Evolutionary conservation across 1,140 invertebrate genomes (phyloP).

Genomic region (Scaptodrosophila lebanonensis): DNA sequence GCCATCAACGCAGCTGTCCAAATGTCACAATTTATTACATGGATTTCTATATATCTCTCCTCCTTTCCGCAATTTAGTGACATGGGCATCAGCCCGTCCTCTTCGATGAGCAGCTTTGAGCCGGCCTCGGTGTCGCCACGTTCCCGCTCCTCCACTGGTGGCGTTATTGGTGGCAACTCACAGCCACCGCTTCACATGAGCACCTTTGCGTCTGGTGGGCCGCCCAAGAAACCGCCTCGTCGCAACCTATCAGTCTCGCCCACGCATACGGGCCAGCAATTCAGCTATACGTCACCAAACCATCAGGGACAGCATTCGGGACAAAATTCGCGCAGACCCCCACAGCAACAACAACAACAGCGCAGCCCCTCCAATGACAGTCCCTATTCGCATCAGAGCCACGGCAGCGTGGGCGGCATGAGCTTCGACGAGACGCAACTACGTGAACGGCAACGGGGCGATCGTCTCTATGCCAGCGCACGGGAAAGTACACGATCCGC

Average conservation of each 20-base stretch:
- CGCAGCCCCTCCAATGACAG: conserved; percentile 60
- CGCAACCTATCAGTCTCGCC: conserved; percentile 91
- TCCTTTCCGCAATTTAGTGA: conserved; percentile 33
- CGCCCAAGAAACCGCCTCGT: conserved; percentile 91
- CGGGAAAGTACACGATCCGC: conserved; percentile 63
- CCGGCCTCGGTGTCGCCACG: conserved; percentile 76
- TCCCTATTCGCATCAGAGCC: conserved; percentile 67
- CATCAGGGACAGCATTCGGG: conserved; percentile 46
- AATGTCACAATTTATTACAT: conserved; percentile 2
- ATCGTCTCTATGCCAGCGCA: conserved; percentile 66
- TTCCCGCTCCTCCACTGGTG: conserved; percentile 67
- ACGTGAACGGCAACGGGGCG: conserved; percentile 55
- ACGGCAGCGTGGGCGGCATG: conserved; percentile 69
- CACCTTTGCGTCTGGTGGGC: conserved; percentile 81
- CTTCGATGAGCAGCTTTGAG: conserved; percentile 76
- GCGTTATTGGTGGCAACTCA: conserved; percentile 29
- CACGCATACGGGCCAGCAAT: conserved; percentile 59
- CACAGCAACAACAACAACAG: conserved; percentile 21
- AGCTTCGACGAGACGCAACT: conserved; percentile 70
- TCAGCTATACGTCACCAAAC: conserved; percentile 65
- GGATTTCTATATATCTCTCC: neutral
- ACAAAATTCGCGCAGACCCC: conserved; percentile 8
- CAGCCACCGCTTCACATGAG: conserved; percentile 54
- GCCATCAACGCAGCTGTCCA: neutral
- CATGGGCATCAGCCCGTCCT: conserved; percentile 70